Base-by-base conservation (phyloP, 2,888 invertebrate genomes). In the Balanococcus diminutus region DNA sequence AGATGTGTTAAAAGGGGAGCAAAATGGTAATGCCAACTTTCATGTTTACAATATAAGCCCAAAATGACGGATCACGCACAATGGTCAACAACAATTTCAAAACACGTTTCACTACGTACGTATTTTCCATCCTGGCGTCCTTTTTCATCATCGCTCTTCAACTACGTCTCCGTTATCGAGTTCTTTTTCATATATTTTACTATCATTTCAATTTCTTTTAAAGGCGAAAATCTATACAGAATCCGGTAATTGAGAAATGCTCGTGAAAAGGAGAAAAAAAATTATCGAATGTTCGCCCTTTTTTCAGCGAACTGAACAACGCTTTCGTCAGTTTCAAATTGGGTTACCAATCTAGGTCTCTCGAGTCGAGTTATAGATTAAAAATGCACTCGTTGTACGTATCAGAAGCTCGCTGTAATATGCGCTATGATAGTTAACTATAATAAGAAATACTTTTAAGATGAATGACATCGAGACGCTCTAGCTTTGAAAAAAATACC, bases 11-110 rank as follows among this genome's bases (percentile, higher is more conserved):
- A 75, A 31, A 8, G 75, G 31, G 75, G 75, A 67, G 32, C n/a
- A 75, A 75, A 75, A 75, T 31, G 75, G 75, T 32, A 32, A 75
- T 75, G n/a, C 75, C 75, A 75, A 75, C 75, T 32, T 75, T 75
- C 75, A 36, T 75, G 32, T 75, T 75, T 75, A 75, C 75, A 67
- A 67, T 67, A 67, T 67, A 67, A 67, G 61, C 61, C 75, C 32
- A 75, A 75, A 75, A 75, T 75, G 75, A 75, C 75, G 75, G 75
- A 75, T 75, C 75, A 75, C 75, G 75, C 75, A 75, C 75, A 75
- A 75, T 75, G 75, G 75, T 75, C 75, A 75, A 75, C 75, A 75
- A 75, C 32, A 75, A 75, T 75, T 75, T 75, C 32, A 32, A 75
- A 75, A 75, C 75, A 75, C 75, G 72, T 75, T 75, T 67, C 36